Conservation (phyloP, 1,140 invertebrate genomes). For the Harlomillsia oculata region DNA sequence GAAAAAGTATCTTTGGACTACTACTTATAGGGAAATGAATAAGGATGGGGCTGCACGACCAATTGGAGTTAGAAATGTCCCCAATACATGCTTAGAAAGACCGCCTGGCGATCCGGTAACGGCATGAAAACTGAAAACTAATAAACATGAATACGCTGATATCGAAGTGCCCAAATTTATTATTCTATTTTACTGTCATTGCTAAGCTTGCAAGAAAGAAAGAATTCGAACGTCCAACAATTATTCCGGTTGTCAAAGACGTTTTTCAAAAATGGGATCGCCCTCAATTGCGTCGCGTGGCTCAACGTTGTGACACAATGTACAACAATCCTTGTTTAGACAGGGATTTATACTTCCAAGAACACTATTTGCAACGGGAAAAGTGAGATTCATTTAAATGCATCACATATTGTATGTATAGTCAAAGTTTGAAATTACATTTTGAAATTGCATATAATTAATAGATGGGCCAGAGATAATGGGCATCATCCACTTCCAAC, state of each 20-base stretch:
- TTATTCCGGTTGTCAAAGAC: conserved; percentile 3
- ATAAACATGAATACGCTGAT: not conserved
- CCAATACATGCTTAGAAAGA: conserved; percentile 21
- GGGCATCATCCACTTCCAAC: conserved; percentile 13
- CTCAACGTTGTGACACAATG: conserved; percentile 31
- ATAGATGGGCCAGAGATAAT: conserved; percentile 24
- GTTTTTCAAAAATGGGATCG: conserved; percentile 30
- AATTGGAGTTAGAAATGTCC: conserved; percentile 12
- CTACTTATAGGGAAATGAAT: conserved; percentile 34
- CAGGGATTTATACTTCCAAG: conserved; percentile 32
- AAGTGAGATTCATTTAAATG: conserved; percentile 15
- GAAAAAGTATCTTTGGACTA: conserved; percentile 31
- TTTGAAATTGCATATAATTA: not conserved
- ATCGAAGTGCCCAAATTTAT: not conserved
- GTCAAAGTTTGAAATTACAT: not conserved
- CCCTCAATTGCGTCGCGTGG: conserved; percentile 20
- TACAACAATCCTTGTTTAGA: conserved; percentile 25
- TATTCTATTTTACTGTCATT: not conserved
- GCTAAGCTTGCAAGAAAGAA: not conserved
- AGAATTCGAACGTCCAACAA: conserved; percentile 6
- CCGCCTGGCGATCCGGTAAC: conserved; percentile 29
- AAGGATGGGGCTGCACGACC: conserved; percentile 32
- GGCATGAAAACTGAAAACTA: not conserved
- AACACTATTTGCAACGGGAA: conserved; percentile 23
- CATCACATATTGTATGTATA: not conserved